Base-by-base conservation (phyloP, 2,888 invertebrate species). In the Lepetodrilus schrolli region DNA sequence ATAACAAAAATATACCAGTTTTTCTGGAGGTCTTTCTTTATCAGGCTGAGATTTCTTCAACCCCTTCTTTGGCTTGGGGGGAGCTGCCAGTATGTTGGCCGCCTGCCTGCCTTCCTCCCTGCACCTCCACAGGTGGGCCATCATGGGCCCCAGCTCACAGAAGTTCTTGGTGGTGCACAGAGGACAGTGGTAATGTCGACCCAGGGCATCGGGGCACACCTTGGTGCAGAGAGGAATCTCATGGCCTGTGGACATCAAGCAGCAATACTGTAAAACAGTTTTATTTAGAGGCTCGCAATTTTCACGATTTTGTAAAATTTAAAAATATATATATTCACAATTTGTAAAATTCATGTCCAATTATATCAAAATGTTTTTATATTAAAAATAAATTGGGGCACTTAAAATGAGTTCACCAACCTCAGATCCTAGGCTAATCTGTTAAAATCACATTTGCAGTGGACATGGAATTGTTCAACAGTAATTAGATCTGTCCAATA, bases 51-150 rank as follows among this genome's bases (percentile, higher is more conserved):
- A 17, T 58, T 58, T 58, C 58, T 58, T 58, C 5, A 34, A 7
- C 34, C 13, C 1, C 34, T 30, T 23, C n/a, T 58, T 58, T 8
- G 58, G 30, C 34, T 58, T 58, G 20, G 58, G 58, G 13, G 13
- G 26, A 1, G 58, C n/a, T 23, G 47, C 26, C 30, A 20, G 21
- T 38, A 34, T 17, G 10, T 4, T 10, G 21, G n/a, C 17, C 48
- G 8, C 51, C 66, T 47, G 65, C 65, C 48, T 79, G 73, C 8
- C 73, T n/a, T 72, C 73, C 66, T 81, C 81, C 37, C 80, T 69
- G 71, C 85, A 86, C 43, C 84, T 76, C 85, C 85, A 86, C 34
- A 84, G 37, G 74, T 86, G 85, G 48, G 79, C 81, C 20, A 83
- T 80, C 4, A 83, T 77, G 8, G 81, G 75, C 37, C 84, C 83